Evolutionary conservation across 2,797 vertebrate genomes (phyloP).

Genomic region (Catharus ustulatus): DNA sequence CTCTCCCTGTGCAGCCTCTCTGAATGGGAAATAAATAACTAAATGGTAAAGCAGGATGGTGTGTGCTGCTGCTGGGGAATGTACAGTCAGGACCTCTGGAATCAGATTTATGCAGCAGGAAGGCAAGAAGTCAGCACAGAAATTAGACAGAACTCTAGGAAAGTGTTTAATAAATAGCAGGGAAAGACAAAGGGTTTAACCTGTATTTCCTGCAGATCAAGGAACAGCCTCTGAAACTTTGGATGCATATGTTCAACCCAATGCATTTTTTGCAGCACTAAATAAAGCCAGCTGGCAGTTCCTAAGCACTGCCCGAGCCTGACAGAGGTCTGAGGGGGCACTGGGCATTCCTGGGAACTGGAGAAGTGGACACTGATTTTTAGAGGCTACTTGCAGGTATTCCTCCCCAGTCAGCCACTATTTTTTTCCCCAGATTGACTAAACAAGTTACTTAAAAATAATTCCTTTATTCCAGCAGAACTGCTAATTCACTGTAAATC

Average conservation of each 20-base stretch:
- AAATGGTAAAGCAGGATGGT: neutral
- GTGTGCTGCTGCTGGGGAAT: neutral
- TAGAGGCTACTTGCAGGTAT: neutral
- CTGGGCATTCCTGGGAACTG: neutral
- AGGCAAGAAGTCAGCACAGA: neutral
- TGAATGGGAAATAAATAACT: neutral
- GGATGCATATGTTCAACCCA: neutral
- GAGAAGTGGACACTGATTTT: neutral
- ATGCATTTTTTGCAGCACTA: neutral
- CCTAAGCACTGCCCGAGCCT: neutral
- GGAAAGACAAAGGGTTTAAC: neutral
- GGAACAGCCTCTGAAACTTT: neutral
- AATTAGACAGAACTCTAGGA: neutral
- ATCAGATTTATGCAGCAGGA: neutral
- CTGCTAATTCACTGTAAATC: neutral
- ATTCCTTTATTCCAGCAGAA: neutral
- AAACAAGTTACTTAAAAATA: neutral
- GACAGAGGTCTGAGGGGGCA: neutral
- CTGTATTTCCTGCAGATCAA: conserved; percentile 49
- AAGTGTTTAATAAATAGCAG: conserved; percentile 12
- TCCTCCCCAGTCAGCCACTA: neutral
- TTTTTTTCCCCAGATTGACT: neutral
- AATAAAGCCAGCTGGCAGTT: neutral
- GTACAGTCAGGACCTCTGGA: rapidly evolving
- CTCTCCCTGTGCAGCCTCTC: neutral